Evolutionary conservation across 2,113 vertebrate species (phyloP).

Genomic region (Gymnarchus niloticus): DNA sequence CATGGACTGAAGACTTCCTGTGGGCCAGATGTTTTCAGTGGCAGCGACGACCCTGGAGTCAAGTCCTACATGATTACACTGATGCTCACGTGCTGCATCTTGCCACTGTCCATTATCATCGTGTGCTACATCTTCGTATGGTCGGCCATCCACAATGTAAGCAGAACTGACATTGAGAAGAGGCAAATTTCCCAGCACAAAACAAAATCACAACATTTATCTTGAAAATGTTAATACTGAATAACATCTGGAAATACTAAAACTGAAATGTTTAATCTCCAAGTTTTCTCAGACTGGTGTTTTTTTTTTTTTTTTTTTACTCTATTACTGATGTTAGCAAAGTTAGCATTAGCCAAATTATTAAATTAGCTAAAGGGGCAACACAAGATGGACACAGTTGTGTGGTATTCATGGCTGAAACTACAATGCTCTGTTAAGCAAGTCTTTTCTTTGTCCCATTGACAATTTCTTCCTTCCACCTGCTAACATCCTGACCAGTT

Average conservation of each 20-base stretch:
- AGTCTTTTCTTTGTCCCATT: no score
- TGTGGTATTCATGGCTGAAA: not conserved
- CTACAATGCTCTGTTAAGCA: no score
- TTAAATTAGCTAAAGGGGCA: no score
- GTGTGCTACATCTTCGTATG: constrained; percentile 78
- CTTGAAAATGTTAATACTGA: not conserved
- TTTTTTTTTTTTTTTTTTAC: not conserved
- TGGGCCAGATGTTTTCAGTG: constrained; percentile 85
- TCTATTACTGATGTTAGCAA: not conserved
- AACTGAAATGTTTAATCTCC: not conserved
- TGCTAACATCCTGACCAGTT: no score
- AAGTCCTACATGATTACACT: constrained; percentile 78
- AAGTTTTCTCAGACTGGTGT: not conserved
- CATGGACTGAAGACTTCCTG: constrained; percentile 84
- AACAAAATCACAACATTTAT: not conserved
- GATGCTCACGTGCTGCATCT: constrained; percentile 71
- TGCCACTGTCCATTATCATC: constrained; percentile 68
- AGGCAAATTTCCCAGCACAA: not conserved
- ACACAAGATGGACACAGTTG: not conserved
- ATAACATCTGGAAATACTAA: not conserved
- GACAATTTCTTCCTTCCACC: no score
- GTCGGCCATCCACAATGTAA: constrained; percentile 72
- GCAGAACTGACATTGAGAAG: constrained; percentile 24
- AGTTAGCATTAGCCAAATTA: not conserved
- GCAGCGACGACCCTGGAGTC: constrained; percentile 70